Evolutionary conservation across 2,797 vertebrate genomes (phyloP).

Genomic region (Ptychobarbus kaznakovi): DNA sequence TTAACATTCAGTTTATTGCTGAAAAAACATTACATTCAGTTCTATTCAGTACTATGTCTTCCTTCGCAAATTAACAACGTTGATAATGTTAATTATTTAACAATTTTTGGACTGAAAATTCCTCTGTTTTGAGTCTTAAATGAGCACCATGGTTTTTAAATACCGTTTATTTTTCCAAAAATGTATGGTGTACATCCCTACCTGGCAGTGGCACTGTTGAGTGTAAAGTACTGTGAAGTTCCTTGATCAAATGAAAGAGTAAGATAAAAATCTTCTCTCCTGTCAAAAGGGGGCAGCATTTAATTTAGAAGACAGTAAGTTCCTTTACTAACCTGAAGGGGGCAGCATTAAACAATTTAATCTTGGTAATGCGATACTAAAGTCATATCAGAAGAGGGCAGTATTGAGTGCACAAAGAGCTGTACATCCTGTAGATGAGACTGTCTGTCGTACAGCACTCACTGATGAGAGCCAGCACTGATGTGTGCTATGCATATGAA

Average conservation of each 20-base stretch:
- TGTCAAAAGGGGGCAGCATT: conserved; percentile 17
- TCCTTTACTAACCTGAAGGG: conserved; percentile 10
- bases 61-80: not conserved
- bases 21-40: not conserved
- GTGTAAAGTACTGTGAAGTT: not conserved
- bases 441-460: not conserved
- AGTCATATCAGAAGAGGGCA: conserved; percentile 17
- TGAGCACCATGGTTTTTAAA: not conserved
- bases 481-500: not conserved
- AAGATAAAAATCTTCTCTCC: not conserved
- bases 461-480: not conserved
- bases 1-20: not conserved
- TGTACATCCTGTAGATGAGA: not conserved
- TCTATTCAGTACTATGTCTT: not conserved
- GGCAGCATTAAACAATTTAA: conserved; percentile 9
- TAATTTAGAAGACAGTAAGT: not conserved
- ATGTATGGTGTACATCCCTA: not conserved
- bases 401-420: conserved; percentile 6
- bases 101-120: not conserved
- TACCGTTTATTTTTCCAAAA: not conserved
- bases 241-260: not conserved
- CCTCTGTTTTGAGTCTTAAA: not conserved
- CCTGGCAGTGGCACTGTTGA: conserved; percentile 49
- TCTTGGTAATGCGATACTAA: not conserved
- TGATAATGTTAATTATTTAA: not conserved